Evolutionary conservation across 1,140 invertebrate genomes (phyloP).

Genomic region (Homarus americanus): DNA sequence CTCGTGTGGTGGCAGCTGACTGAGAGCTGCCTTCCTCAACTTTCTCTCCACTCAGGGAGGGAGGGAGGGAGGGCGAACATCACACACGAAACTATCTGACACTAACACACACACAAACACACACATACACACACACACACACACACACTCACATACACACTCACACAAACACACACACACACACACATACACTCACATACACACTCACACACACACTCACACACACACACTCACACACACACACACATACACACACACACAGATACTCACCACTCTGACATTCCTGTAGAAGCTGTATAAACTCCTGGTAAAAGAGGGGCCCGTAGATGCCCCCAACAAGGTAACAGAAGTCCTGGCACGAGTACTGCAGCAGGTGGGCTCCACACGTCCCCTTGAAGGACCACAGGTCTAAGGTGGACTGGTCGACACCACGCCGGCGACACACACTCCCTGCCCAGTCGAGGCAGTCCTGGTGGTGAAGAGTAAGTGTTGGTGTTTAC

Average conservation of each 20-base stretch:
- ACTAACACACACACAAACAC: too few species aligned
- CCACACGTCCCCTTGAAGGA: conserved; percentile 1
- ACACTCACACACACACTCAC: neutral
- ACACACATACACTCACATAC: too few species aligned
- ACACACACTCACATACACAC: too few species aligned
- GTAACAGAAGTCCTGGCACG: conserved; percentile 37
- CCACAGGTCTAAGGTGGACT: conserved; percentile 46
- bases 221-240: neutral
- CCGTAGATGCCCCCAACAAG: conserved; percentile 38
- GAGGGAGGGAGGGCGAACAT: too few species aligned
- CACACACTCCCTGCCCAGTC: conserved; percentile 63
- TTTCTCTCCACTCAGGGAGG: too few species aligned
- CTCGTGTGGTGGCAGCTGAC: too few species aligned
- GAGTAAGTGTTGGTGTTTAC: neutral
- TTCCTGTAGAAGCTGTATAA: neutral
- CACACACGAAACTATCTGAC: too few species aligned
- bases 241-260: conserved; percentile 26
- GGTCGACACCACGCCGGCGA: conserved; percentile 19
- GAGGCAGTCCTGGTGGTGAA: conserved; percentile 37
- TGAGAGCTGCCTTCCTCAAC: too few species aligned
- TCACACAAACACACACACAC: too few species aligned
- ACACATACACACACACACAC: too few species aligned
- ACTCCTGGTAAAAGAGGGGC: conserved; percentile 32
- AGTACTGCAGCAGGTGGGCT: neutral
- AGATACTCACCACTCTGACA: neutral